These are phyloP conservation scores for Toxotes lorentzi DNA, from an alignment of 2,797 vertebrate genomes.

Conservation along the genomic window DNA sequence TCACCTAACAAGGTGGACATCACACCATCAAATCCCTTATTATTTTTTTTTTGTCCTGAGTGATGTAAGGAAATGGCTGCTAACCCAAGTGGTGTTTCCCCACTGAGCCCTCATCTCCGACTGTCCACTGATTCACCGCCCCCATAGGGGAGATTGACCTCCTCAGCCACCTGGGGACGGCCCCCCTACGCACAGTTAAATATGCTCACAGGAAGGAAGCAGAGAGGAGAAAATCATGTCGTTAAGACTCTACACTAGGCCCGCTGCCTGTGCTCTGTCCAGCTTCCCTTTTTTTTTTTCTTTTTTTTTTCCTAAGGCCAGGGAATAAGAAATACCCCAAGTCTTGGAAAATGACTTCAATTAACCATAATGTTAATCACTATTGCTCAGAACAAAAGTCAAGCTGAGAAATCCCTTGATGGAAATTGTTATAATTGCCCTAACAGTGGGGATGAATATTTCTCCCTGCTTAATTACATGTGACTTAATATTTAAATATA, in stretches of 20 bases:
- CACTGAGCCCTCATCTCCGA: conserved; percentile 71
- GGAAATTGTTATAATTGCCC: conserved; percentile 99
- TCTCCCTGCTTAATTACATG: conserved; percentile 95
- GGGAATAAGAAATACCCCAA: conserved; percentile 83
- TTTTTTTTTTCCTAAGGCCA: conserved; percentile 56
- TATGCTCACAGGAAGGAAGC: conserved; percentile 86
- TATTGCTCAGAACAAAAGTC: conserved; percentile 96
- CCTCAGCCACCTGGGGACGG: conserved; percentile 83
- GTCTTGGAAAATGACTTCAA: conserved; percentile 94
- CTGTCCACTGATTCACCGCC: conserved; percentile 65
- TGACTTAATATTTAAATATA: conserved; percentile 98
- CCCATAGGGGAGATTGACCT: conserved; percentile 83
- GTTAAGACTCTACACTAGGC: conserved; percentile 87
- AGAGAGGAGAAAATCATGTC: conserved; percentile 78
- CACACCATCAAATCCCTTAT: conserved; percentile 26
- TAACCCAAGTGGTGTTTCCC: conserved; percentile 56
- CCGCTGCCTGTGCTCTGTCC: conserved; percentile 77
- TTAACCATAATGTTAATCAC: conserved; percentile 99
- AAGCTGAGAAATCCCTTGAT: conserved; percentile 98
- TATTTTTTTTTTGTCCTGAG: conserved; percentile 2
- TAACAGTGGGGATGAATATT: conserved; percentile 96
- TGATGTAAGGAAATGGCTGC: conserved; percentile 63
- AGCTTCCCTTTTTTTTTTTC: conserved; percentile 72
- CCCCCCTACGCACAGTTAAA: conserved; percentile 85
- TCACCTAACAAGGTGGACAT: conserved; percentile 57